phyloP scores from a whole-genome alignment of 2,797 vertebrate species.

The Hylomyscus alleni region DNA sequence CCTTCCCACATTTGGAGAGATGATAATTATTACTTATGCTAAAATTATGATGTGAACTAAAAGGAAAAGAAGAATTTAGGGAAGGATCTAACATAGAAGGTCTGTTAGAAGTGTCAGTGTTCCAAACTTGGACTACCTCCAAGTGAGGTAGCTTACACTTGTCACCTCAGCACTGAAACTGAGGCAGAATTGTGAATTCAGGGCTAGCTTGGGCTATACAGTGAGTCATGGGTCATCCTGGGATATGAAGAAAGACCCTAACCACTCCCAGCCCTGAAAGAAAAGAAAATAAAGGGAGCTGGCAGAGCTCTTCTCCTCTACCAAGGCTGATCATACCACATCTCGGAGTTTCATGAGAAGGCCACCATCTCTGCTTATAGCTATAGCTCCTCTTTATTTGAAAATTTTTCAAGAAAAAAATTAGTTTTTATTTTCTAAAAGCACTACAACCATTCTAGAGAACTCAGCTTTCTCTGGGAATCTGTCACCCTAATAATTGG shows the following conservation, averaged over 20 bases:
- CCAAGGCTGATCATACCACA: neutral
- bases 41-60: conserved; percentile 9
- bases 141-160: too few relatives aligned
- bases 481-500: neutral
- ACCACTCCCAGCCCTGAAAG: neutral
- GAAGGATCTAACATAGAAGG: neutral
- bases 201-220: neutral
- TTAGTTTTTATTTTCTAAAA: conserved; percentile 18
- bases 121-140: too few relatives aligned
- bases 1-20: neutral
- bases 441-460: neutral
- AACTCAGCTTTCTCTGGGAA: neutral
- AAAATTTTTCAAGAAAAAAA: neutral
- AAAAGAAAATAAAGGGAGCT: neutral
- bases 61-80: neutral
- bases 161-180: too few relatives aligned
- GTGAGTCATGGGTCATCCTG: neutral
- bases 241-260: neutral
- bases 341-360: neutral
- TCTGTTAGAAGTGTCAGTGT: neutral
- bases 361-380: neutral
- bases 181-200: neutral
- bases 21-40: neutral
- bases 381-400: neutral
- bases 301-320: too few relatives aligned